Conservation (phyloP, 2,113 vertebrate genomes). For the Trogon melanurus region DNA sequence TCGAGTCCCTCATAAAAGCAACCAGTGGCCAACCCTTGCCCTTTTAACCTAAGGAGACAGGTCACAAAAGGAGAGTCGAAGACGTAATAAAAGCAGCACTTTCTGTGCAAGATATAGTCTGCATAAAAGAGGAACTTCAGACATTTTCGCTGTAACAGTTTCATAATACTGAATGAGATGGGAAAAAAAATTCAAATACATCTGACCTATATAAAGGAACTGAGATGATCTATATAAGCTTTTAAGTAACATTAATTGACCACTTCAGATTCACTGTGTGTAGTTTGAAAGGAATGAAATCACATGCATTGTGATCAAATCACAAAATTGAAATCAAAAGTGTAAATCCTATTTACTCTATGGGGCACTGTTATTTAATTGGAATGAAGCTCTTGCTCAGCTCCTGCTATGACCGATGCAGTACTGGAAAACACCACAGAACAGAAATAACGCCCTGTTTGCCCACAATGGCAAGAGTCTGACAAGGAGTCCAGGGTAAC, state of each 20-base stretch:
- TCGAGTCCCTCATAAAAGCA: neutral
- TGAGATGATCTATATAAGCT: neutral
- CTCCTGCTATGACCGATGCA: neutral
- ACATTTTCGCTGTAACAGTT: neutral
- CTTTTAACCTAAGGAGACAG: neutral
- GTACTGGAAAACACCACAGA: neutral
- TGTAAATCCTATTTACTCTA: neutral
- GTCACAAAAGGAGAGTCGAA: neutral
- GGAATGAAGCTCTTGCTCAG: neutral
- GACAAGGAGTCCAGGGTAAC: neutral
- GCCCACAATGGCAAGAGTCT: neutral
- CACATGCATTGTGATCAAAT: neutral
- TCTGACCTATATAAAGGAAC: neutral
- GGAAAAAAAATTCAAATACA: neutral
- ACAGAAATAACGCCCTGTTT: neutral
- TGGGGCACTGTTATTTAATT: neutral
- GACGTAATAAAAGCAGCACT: neutral
- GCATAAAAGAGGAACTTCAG: conserved; percentile 25
- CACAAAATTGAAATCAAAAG: neutral
- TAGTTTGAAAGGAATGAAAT: neutral
- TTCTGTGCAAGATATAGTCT: neutral
- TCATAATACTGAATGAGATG: neutral
- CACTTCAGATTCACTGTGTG: neutral
- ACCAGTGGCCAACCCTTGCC: neutral
- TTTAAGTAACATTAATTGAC: neutral